These are phyloP conservation scores for Cichlasoma orientale DNA, from an alignment of 2,797 vertebrate genomes.

Conservation along the genomic window DNA sequence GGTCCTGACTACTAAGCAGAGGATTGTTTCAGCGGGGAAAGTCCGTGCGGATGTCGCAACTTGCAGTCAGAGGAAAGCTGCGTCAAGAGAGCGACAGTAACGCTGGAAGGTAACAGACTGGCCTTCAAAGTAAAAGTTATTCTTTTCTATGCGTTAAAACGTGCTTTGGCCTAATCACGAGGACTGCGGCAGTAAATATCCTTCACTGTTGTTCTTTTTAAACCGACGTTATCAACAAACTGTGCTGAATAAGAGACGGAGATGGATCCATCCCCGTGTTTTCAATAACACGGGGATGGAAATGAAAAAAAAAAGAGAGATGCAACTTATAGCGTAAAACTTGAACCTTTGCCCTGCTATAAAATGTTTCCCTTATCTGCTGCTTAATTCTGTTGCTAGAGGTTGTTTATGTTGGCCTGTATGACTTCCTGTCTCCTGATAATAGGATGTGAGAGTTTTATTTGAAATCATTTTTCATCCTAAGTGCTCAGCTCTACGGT, in stretches of 20 bases:
- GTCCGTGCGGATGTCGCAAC: slow-evolving; percentile 74
- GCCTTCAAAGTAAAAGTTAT: slow-evolving; percentile 45
- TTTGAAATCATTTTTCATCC: too few relatives aligned
- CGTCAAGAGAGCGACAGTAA: background rate
- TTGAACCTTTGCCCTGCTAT: background rate
- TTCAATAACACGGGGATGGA: background rate
- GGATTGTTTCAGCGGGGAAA: slow-evolving; percentile 78
- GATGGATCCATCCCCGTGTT: too few relatives aligned
- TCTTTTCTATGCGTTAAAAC: accelerated
- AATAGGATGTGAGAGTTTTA: too few relatives aligned
- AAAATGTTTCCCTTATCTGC: background rate
- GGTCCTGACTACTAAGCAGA: slow-evolving; percentile 85
- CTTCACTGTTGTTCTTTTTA: background rate
- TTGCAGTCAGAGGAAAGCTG: slow-evolving; percentile 50
- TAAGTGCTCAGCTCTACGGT: too few relatives aligned
- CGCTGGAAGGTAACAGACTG: accelerated
- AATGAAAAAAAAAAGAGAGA: too few relatives aligned
- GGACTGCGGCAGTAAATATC: background rate
- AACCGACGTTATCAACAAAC: background rate
- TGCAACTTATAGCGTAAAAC: background rate
- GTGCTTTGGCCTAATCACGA: too few relatives aligned
- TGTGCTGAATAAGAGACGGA: background rate
- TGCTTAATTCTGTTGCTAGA: background rate
- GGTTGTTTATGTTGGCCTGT: too few relatives aligned
- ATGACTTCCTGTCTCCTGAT: too few relatives aligned